Base-by-base conservation (phyloP, 2,888 invertebrate genomes). In the Lottia scabra region DNA sequence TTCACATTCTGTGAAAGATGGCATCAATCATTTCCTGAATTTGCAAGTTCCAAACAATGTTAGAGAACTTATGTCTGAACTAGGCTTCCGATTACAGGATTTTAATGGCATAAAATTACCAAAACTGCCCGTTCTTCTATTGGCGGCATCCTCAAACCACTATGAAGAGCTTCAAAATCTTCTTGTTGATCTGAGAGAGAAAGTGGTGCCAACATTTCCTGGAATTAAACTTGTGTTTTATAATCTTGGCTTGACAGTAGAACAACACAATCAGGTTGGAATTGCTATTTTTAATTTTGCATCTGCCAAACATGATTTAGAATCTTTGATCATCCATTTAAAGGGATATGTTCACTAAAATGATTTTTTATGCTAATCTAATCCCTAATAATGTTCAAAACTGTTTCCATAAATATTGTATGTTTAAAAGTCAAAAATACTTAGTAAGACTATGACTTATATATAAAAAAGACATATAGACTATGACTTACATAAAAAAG, bases 111-210 rank as follows among this genome's bases (percentile, higher is more conserved):
- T 56, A 23, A 56, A 56, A 13, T 23, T 56, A 56, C 56, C 56
- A 56, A 8, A 46, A 43, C 19, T 45, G 10, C 68, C 68, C 16
- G 62, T 62, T 26, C 27, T 68, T 16, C 38, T 68, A 2, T 23
- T 68, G 27, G 68, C 68, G n/a, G 68, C 68, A 12, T 68, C 68
- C 38, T 26, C 68, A 6, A 68, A 68, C 15, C 68, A 68, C 38
- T 68, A 56, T 38, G 12, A 12, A 38, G 68, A 68, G 19, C 2
- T 68, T 1, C 68, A 68, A 43, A 38, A 38, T 13, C 56, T 68
- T 13, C 27, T 68, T n/a, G 43, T 30, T 19, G 62, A 68, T 30
- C 27, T 68, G 5, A 48, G 62, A 19, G 30, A 19, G 13, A 38
- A 19, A 38, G 16, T 68, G 5, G 13, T 19, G 16, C 30, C 16